Evolutionary conservation across 2,113 vertebrate genomes (phyloP), one percentile per base, ranked within the genome.

Genomic region (Scortum barcoo): DNA sequence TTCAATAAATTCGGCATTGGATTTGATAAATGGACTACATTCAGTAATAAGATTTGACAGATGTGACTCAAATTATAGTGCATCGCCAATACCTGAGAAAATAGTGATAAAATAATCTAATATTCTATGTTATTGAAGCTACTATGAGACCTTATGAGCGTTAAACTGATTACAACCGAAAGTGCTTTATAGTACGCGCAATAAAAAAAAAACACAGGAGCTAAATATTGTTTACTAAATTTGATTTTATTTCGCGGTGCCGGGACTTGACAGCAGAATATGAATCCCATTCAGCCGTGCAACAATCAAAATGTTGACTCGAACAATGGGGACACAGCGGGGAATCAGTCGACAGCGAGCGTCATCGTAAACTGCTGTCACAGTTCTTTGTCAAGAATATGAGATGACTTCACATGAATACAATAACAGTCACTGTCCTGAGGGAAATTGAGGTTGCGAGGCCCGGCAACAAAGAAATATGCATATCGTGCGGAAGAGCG

Each of bases 401-500:
- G 57, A 83, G 20, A 72, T 76, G 57, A 86, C 72, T 80, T 40
- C 33, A 74, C 74, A 67, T 19, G 72, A 77, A 84, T 38, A 78
- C 73, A 85, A 65, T 77, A 78, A 69, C 30, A 56, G 36, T 56
- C 38, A 80, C 80, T 87, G 72, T 86, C 80, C 82, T 48, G 33
- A 38, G 66, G 84, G 74, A 85, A 83, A 92, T 79, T 53, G 40
- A 67, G 65, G 69, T 58, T 83, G 54, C 69, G 30, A 81, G 54
- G 65, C 65, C 63, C 16, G 0, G 80, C 76, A 67, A 67, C 72
- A 58, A 50, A 80, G 63, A 87, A 77, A 73, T 71, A 72, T 72
- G 66, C 84, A 51, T 72, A 46, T 69, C 65, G 72, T 60, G 65
- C 72, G 78, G 57, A 85, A 60, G 11, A 6, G 44, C 9, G 14